phyloP scores from a whole-genome alignment of 2,888 invertebrate genomes.

The Neoitamus cyanurus region DNA sequence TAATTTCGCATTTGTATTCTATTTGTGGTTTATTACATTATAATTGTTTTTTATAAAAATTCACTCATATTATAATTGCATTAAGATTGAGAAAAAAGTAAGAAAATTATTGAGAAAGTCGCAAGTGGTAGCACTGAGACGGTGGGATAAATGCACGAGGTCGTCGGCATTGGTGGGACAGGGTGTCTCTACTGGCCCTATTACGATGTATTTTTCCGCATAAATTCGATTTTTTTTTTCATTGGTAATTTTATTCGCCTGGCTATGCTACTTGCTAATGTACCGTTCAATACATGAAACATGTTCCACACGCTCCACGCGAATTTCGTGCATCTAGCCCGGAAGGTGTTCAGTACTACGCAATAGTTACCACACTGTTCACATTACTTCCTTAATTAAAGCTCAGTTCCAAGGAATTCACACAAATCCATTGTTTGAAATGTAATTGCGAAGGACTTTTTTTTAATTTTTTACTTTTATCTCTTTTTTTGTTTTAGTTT shows the following conservation, averaged over 20 bases:
- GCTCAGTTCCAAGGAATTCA: slow-evolving; percentile 44
- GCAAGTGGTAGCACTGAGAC: slow-evolving; percentile 26
- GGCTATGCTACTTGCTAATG: not conserved
- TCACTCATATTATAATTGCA: slow-evolving; percentile 50
- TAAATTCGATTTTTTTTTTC: not conserved
- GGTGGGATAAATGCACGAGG: slow-evolving; percentile 16
- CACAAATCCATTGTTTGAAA: slow-evolving; percentile 35
- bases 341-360: not conserved
- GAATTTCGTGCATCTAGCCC: slow-evolving; percentile 23
- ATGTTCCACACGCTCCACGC: not conserved
- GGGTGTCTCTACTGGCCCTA: not conserved
- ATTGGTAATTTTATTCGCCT: not conserved
- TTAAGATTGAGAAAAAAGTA: slow-evolving; percentile 38
- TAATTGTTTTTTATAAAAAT: slow-evolving; percentile 54
- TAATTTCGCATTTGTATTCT: slow-evolving; percentile 54
- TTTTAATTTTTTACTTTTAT: slow-evolving; percentile 6
- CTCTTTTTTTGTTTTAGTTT: not conserved
- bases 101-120: slow-evolving; percentile 6
- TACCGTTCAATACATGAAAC: not conserved
- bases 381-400: slow-evolving; percentile 42
- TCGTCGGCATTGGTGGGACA: not conserved
- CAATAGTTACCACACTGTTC: slow-evolving; percentile 1
- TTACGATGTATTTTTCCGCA: not conserved
- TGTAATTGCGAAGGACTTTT: slow-evolving; percentile 6
- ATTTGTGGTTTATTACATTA: slow-evolving; percentile 49